Conservation (phyloP, 2,113 vertebrate genomes). For the Heterotilapia buettikoferi region DNA sequence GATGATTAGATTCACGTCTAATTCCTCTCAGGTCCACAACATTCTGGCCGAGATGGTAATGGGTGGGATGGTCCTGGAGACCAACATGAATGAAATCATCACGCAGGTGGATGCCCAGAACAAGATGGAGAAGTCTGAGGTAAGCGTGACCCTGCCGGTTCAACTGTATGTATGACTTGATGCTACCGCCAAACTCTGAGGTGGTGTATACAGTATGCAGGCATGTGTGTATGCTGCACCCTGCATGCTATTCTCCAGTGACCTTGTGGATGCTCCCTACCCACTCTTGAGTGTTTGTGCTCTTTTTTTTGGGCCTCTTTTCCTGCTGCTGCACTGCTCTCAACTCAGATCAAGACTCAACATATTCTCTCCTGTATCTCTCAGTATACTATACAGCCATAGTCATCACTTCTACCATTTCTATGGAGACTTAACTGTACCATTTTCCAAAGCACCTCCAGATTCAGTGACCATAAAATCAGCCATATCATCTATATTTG, state of each 20-base stretch:
- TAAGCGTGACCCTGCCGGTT: constrained; percentile 63
- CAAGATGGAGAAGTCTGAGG: constrained; percentile 99
- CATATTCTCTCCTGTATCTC: not conserved
- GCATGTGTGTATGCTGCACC: constrained; percentile 66
- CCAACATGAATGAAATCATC: constrained; percentile 99
- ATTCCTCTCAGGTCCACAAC: constrained; percentile 84
- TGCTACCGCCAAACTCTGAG: not conserved
- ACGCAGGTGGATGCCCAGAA: constrained; percentile 96
- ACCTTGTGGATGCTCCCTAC: constrained; percentile 56
- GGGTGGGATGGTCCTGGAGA: constrained; percentile 99
- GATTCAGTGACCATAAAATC: constrained; percentile 26
- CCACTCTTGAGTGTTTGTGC: constrained; percentile 61
- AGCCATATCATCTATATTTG: not conserved
- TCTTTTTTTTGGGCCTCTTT: not conserved
- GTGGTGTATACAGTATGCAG: constrained; percentile 55
- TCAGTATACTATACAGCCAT: not conserved
- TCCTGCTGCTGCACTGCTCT: constrained; percentile 38
- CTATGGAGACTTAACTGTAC: not conserved
- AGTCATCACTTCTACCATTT: constrained; percentile 27
- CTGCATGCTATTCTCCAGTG: constrained; percentile 63
- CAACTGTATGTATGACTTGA: not conserved
- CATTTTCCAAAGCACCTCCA: constrained; percentile 18
- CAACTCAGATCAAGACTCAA: constrained; percentile 29
- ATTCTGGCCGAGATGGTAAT: constrained; percentile 99
- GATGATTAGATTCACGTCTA: not conserved